Conservation (phyloP, 2,113 vertebrate genomes). For the Seriola aureovittata region DNA sequence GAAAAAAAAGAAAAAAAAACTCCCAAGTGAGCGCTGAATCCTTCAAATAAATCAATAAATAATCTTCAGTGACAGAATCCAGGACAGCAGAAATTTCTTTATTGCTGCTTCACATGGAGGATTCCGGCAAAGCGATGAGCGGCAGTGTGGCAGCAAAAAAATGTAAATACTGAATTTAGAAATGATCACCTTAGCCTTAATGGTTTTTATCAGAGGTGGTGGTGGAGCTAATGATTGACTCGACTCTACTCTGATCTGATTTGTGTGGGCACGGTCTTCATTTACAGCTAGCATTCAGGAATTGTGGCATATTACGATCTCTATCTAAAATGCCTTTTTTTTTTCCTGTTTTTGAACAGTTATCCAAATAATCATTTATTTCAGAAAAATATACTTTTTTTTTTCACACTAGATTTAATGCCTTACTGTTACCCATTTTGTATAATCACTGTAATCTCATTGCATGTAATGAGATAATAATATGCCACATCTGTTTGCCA, state of each 20-base stretch:
- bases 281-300: background rate
- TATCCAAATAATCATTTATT: conserved; percentile 9
- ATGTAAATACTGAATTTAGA: background rate
- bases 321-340: background rate
- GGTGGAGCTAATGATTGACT: background rate
- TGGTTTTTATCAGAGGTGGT: background rate
- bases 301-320: background rate
- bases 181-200: background rate
- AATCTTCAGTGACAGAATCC: conserved; percentile 30
- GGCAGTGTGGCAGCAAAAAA: background rate
- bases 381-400: background rate
- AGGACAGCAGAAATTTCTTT: conserved; percentile 24
- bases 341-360: background rate
- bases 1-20: background rate
- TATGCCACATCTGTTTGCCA: conserved; percentile 32
- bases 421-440: conserved; percentile 4
- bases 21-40: conserved; percentile 26
- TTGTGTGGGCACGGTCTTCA: background rate
- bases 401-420: conserved; percentile 25
- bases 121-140: background rate
- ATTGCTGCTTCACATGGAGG: background rate
- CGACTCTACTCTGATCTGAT: background rate
- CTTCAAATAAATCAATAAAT: conserved; percentile 47
- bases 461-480: conserved; percentile 54
- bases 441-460: conserved; percentile 38